These are phyloP conservation scores for Blastobasis lacticolella DNA, from an alignment of 2,888 invertebrate genomes.

Conservation along the genomic window DNA sequence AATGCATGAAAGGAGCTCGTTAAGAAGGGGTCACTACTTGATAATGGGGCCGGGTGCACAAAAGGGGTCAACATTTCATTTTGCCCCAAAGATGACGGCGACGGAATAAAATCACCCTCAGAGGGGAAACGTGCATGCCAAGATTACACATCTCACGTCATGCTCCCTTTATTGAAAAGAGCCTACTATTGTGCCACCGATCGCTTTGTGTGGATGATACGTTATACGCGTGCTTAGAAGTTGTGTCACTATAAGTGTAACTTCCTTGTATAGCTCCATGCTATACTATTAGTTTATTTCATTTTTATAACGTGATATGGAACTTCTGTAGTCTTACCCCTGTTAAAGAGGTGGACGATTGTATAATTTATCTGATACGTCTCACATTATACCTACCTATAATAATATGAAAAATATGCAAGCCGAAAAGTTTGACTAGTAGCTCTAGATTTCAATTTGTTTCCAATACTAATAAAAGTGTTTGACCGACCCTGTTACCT, in stretches of 20 bases:
- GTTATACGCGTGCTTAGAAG: neutral
- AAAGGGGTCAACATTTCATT: conserved; percentile 51
- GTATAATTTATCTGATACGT: too few species aligned
- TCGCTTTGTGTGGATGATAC: conserved; percentile 5
- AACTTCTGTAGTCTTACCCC: too few species aligned
- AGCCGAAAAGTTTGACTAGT: too few species aligned
- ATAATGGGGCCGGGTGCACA: conserved; percentile 41
- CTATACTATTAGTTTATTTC: too few species aligned
- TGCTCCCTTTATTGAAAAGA: conserved; percentile 29
- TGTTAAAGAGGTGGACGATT: too few species aligned
- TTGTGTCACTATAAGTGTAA: too few species aligned
- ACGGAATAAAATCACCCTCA: conserved; percentile 31
- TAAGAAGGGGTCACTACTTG: conserved; percentile 43
- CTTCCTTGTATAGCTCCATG: too few species aligned
- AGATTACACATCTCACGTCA: conserved; percentile 33
- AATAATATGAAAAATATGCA: too few species aligned
- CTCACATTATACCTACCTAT: too few species aligned
- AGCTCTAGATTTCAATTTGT: too few species aligned
- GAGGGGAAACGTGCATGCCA: conserved; percentile 29
- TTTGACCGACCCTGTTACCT: conserved; percentile 4
- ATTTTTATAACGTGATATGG: too few species aligned
- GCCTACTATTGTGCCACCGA: conserved; percentile 21
- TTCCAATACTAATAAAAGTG: too few species aligned
- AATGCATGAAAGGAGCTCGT: conserved; percentile 51
- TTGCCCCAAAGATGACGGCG: conserved; percentile 35